Conservation (phyloP, 2,888 invertebrate species). For the Dolomedes plantarius region DNA sequence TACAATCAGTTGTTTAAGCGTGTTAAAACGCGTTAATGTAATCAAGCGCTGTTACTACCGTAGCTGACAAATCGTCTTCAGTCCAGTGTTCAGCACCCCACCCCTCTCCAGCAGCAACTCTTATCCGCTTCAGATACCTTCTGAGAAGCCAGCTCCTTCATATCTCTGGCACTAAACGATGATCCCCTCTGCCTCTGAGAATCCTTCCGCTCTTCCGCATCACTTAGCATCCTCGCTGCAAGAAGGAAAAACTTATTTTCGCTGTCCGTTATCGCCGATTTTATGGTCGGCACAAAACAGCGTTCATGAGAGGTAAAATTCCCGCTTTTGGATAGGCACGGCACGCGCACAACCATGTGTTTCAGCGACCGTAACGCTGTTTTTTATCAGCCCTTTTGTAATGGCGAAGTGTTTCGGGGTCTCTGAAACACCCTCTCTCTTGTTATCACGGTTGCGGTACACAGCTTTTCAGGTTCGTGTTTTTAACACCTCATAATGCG, state of each 20-base stretch:
- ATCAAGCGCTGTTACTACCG: no score
- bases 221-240: conserved; percentile 37
- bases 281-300: conserved; percentile 50
- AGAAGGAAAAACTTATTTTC: conserved; percentile 22
- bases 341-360: background rate
- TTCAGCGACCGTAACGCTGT: background rate
- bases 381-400: background rate
- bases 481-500: background rate
- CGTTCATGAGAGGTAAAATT: conserved; percentile 26
- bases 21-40: no score
- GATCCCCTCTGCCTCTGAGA: conserved; percentile 65
- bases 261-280: conserved; percentile 62
- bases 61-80: no score
- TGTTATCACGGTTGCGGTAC: background rate
- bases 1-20: no score
- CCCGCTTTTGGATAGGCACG: background rate
- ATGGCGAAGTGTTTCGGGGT: background rate
- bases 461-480: background rate
- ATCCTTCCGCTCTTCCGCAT: conserved; percentile 63
- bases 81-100: no score
- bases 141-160: conserved; percentile 61
- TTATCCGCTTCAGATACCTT: conserved; percentile 50
- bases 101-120: background rate
- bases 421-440: background rate
- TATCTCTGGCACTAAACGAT: conserved; percentile 70